Percentiles rank a stretch among this genome's conserved stretches.
phyloP scores from a whole-genome alignment of 2,113 vertebrate species.

The Anser brachyrhynchus region DNA sequence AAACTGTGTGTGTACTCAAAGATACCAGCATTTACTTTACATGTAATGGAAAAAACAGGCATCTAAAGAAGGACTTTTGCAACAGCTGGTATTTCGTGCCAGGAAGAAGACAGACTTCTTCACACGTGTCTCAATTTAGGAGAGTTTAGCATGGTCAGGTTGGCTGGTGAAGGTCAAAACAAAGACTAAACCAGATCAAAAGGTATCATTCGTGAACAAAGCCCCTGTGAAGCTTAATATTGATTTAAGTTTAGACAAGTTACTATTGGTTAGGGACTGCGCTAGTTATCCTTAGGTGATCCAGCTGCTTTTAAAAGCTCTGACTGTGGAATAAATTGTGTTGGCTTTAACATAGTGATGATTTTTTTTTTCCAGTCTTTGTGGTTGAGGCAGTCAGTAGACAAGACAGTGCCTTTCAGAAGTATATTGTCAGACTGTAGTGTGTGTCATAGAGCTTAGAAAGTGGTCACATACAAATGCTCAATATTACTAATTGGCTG shows the following conservation, averaged over 20 bases:
- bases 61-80: background rate
- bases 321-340: background rate
- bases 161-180: background rate
- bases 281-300: background rate
- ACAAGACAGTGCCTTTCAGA: background rate
- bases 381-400: background rate
- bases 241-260: background rate
- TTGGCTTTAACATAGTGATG: background rate
- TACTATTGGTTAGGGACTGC: background rate
- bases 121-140: background rate
- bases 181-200: background rate
- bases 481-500: background rate
- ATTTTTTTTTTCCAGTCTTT: background rate
- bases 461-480: background rate
- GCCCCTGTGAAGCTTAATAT: background rate
- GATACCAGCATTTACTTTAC: constrained; percentile 39
- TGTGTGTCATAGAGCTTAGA: background rate
- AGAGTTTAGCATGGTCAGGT: background rate
- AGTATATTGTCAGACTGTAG: background rate
- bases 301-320: background rate
- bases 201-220: background rate
- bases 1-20: constrained; percentile 4
- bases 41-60: constrained; percentile 52
- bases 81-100: background rate
- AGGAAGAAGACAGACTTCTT: background rate